phyloP scores from a whole-genome alignment of 2,113 vertebrate genomes.

The Sebastes schlegelii region DNA sequence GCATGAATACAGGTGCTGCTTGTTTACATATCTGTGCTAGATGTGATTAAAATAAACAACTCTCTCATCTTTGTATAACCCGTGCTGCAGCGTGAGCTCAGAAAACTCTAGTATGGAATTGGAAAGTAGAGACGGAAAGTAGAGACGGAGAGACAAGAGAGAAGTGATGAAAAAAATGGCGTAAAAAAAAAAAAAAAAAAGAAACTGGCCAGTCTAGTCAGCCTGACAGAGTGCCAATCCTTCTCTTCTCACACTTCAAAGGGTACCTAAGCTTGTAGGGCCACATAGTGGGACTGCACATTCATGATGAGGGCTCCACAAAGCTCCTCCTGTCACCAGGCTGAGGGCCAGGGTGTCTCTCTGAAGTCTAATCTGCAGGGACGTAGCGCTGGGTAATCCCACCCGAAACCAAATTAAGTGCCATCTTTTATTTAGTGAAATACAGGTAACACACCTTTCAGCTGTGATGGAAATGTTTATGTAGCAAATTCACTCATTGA shows the following conservation, averaged over 20 bases:
- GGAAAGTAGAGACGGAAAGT: conserved; percentile 8
- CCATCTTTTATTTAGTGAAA: conserved; percentile 46
- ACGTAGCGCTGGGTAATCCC: conserved; percentile 56
- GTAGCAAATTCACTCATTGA: background rate
- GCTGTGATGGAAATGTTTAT: conserved; percentile 8
- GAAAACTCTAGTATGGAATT: conserved; percentile 9
- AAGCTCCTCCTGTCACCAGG: conserved; percentile 72
- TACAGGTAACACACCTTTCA: conserved; percentile 35
- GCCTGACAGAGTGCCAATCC: conserved; percentile 59
- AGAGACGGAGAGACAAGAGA: conserved; percentile 19
- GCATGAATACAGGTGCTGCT: conserved; percentile 74
- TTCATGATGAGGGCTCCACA: conserved; percentile 70
- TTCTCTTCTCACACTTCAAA: conserved; percentile 77
- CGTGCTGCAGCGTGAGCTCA: conserved; percentile 38
- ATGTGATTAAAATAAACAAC: conserved; percentile 73
- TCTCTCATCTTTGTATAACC: conserved; percentile 69
- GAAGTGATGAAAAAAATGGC: conserved; percentile 19
- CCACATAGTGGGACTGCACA: conserved; percentile 64
- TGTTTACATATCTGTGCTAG: conserved; percentile 74
- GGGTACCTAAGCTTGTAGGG: conserved; percentile 66
- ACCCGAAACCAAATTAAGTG: conserved; percentile 45
- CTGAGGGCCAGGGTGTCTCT: conserved; percentile 64
- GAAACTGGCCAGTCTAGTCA: conserved; percentile 43
- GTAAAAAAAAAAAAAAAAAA: conserved; percentile 1
- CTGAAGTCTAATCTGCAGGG: conserved; percentile 71